Percentiles rank a stretch among this genome's conserved stretches.
phyloP scores from a whole-genome alignment of 2,113 vertebrate species.

The Sclerurus mexicanus region DNA sequence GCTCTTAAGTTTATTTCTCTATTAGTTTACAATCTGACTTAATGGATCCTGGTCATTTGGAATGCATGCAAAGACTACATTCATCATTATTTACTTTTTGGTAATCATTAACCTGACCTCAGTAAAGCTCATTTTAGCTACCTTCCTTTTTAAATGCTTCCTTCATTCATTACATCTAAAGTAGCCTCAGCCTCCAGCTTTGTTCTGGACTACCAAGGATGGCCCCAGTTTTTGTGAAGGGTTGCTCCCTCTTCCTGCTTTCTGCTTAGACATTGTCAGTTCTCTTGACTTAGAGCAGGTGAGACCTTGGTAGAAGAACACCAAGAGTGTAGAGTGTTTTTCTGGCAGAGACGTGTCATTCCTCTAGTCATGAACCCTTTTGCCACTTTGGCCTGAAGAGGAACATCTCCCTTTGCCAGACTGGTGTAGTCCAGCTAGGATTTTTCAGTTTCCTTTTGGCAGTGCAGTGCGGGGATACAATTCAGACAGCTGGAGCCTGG shows the following conservation, averaged over 20 bases:
- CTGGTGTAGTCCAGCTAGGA: background rate
- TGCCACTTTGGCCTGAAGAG: background rate
- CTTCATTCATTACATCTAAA: background rate
- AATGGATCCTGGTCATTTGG: background rate
- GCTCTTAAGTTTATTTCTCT: background rate
- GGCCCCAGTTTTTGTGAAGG: background rate
- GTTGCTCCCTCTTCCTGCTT: background rate
- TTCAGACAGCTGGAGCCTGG: background rate
- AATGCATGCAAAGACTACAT: background rate
- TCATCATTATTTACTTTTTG: background rate
- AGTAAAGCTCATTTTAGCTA: background rate
- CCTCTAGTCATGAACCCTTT: background rate
- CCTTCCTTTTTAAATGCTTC: background rate
- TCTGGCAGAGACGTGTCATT: background rate
- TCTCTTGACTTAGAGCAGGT: background rate
- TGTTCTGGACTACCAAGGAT: background rate
- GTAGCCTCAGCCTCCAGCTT: background rate
- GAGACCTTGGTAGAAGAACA: background rate
- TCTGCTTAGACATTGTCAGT: background rate
- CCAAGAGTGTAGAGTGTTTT: fast-evolving
- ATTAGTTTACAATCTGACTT: background rate
- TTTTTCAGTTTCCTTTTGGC: background rate
- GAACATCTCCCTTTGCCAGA: background rate
- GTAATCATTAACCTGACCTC: background rate
- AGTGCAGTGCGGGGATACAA: background rate